Base-by-base conservation (phyloP, 2,113 vertebrate genomes). In the Triplophysa tibetana region DNA sequence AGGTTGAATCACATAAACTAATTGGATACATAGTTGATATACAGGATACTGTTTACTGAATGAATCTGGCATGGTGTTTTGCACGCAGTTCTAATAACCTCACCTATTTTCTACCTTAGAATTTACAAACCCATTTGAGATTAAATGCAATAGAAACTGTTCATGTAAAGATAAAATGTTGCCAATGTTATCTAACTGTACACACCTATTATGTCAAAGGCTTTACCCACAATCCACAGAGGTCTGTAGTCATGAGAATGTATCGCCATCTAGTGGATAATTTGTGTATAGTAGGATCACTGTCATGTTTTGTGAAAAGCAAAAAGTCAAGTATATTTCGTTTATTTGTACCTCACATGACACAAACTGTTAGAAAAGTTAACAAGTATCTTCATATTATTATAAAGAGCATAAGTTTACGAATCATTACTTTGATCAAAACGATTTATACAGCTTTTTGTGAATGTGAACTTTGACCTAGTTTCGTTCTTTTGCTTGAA, bases 391-490 rank as follows among this genome's bases (percentile, higher is more conserved):
- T 3, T 6, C 14, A 16, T 16, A 52, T 5, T 52, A 14, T 52
- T 17, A 14, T 6, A 17, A 52, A 17, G 14, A 52, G 5, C 60
- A 24, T 9, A 43, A 1, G 29, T 61, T 16, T 38, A 21, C 8
- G 9, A 4, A 52, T 52, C 50, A 52, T 16, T 16, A 52, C 0
- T 1, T 21, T 14, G 12, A 24, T 8, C 45, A 14, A 43, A n/a
- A 10, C 33, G 54, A 12, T 43, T 26, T 17, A 17, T 3, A 19
- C 70, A 60, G 21, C 8, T 11, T 5, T 16, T 45, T 23, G 61
- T 61, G 14, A 45, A 19, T 4, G 33, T 74, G 70, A 61, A 10
- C 70, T 74, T 74, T 74, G 56, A 74, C 70, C 70, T 74, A 45
- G 16, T 74, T 74, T 23, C 0, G 54, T 2, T 43, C 58, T 43